Evolutionary conservation across 2,888 invertebrate genomes (phyloP), one percentile per base, ranked within the genome.

Genomic region (Ormyrus pomaceus): DNA sequence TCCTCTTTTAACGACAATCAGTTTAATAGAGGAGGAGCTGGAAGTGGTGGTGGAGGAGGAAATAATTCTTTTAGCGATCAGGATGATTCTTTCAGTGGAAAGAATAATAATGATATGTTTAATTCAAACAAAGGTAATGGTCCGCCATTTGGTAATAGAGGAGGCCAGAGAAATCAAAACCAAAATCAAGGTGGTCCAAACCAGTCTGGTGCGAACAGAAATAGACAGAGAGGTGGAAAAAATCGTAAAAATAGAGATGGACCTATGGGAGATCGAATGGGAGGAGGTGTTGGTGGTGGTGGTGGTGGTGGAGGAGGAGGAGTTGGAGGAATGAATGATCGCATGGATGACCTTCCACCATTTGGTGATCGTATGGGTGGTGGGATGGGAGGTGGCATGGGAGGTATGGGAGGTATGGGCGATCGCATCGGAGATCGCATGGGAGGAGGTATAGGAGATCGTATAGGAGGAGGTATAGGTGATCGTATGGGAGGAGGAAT

Each of bases 221-320:
- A 73, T 48, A 69, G 77, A 82, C 87, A 1, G 34, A 84, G 89
- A 77, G 88, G 88, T 70, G 89, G 89, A 53, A 88, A 88, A 64
- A 88, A 88, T 81, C 83, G 87, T 80, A 89, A 87, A 82, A 87
- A 87, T 69, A 84, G 85, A 59, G 87, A 87, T 56, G 74, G 70
- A 1, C 73, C 81, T 56, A 80, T 83, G 75, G 56, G 65, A 45
- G 65, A 83, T 58, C 46, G 69, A 2, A 75, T 80, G 72, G 72
- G 82, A 56, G 77, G 79, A 5, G 73, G 79, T 2, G 79, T 59
- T 68, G 61, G 76, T 5, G 62, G 59, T n/a, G 66, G 77, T 0
- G 65, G 66, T 13, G 77, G 55, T 48, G 50, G 77, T 51, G 76
- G 66, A 6, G 74, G 50, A 51, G n/a, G 59, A 4, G 71, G 71